Base-by-base conservation (phyloP, 2,113 vertebrate species). In the Cavia porcellus region DNA sequence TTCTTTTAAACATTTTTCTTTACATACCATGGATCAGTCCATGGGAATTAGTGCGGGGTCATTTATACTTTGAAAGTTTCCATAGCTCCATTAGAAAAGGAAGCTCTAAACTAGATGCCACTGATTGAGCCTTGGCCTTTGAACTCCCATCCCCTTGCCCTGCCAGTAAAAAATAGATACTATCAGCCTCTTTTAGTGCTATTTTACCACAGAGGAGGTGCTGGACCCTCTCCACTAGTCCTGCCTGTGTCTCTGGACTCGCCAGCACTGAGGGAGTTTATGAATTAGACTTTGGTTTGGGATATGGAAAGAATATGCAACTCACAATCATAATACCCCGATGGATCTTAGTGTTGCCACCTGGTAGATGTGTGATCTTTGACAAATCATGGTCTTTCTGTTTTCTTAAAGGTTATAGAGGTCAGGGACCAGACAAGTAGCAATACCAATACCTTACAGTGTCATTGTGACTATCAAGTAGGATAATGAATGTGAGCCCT, bases 1-100 rank as follows among this genome's bases (percentile, higher is more conserved):
- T 68, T 93, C 12, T 89, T 96, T 57, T 79, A 96, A 97, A 85
- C 17, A 22, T 88, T 89, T 94, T 92, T 94, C 42, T 97, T 97
- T 86, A 55, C 15, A 52, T 84, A 28, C 75, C 15, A 5, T 32
- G 32, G 50, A 86, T 92, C 90, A 95, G 50, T 82, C 50, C n/a
- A 35, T 86, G 47, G n/a, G 74, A 42, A 38, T 93, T 89, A 68
- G 61, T 74, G 20, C 70, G 82, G 92, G 64, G 38, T 79, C 57
- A 82, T 80, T 94, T 94, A 90, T 64, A 96, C 80, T 93, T 75
- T 89, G 79, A 86, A 95, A 79, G 22, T 92, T 97, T 96, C 72
- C 15, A 74, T 59, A 96, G 81, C 62, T 72, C 38, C 62, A 68
- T 2, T 80, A 75, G 32, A 55, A 92, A 42, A 81, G 42, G 61